A percentile compares a stretch with the other conserved stretches of the same genome.
These are phyloP conservation scores for Physocephala rufipes DNA, from an alignment of 2,888 invertebrate species.

Conservation along the genomic window DNA sequence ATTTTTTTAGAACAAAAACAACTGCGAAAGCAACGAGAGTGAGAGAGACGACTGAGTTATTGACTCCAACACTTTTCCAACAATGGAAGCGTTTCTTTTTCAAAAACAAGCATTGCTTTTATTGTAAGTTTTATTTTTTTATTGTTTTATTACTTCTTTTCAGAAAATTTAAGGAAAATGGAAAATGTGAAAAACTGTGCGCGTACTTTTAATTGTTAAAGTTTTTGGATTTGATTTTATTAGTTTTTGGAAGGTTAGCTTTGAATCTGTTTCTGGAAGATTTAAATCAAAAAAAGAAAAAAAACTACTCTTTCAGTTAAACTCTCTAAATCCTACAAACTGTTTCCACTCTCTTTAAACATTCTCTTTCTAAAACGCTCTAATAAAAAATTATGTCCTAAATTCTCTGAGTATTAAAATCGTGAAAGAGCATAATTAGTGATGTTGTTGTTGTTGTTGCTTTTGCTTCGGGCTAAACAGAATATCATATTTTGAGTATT, in stretches of 20 bases:
- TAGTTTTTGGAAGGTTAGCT: conserved; percentile 10
- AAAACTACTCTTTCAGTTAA: no score
- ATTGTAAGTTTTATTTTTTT: no score
- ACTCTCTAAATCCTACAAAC: conserved; percentile 8
- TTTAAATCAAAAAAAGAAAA: no score
- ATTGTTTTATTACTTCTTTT: no score
- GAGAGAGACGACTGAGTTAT: not conserved
- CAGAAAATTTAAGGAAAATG: conserved; percentile 26
- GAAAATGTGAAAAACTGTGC: conserved; percentile 30
- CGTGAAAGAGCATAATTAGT: no score
- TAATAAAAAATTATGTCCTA: no score
- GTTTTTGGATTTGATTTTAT: conserved; percentile 41
- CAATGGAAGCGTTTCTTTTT: conserved; percentile 26
- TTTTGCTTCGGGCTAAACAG: no score
- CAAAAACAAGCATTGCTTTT: conserved; percentile 9
- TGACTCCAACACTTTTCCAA: conserved; percentile 44
- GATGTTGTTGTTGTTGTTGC: no score
- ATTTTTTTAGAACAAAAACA: conserved; percentile 14
- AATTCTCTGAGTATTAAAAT: no score
- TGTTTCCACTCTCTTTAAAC: no score
- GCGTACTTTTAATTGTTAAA: conserved; percentile 32
- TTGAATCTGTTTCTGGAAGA: not conserved
- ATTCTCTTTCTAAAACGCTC: no score
- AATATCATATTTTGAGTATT: conserved; percentile 12
- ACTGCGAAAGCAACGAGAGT: conserved; percentile 23